Conservation (phyloP, 1,140 invertebrate species). For the Fopius arisanus region DNA sequence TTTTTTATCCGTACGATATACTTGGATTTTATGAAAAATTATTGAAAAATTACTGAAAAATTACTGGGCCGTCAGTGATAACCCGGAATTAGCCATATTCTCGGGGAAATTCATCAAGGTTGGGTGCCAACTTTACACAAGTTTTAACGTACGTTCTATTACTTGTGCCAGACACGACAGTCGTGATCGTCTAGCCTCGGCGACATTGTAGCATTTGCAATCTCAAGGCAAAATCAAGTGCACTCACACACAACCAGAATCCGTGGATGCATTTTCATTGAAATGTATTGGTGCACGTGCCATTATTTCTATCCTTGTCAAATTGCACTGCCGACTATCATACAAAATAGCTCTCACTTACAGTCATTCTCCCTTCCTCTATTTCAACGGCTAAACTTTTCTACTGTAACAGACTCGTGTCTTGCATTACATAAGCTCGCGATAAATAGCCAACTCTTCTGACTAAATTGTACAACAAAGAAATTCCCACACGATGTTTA, state of each 20-base stretch:
- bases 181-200: constrained; percentile 3
- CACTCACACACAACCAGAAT: not conserved
- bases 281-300: constrained; percentile 29
- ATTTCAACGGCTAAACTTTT: too few species aligned
- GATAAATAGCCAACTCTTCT: constrained; percentile 32
- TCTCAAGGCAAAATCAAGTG: constrained; percentile 46
- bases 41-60: too few species aligned
- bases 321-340: constrained; percentile 4
- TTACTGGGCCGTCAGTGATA: too few species aligned
- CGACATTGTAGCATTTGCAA: constrained; percentile 43
- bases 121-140: not conserved
- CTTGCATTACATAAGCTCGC: constrained; percentile 29
- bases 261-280: not conserved
- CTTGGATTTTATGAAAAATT: too few species aligned
- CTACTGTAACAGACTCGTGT: not conserved
- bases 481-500: not conserved
- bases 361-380: not conserved
- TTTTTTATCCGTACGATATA: too few species aligned
- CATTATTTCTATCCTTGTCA: constrained; percentile 6
- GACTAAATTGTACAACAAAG: constrained; percentile 20
- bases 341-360: not conserved
- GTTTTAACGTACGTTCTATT: constrained; percentile 27
- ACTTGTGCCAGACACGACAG: constrained; percentile 23
- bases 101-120: too few species aligned
- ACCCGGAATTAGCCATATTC: too few species aligned